Percentiles rank a stretch among this genome's conserved stretches.
phyloP scores from a whole-genome alignment of 2,797 vertebrate species.

The Thamnophis elegans region DNA sequence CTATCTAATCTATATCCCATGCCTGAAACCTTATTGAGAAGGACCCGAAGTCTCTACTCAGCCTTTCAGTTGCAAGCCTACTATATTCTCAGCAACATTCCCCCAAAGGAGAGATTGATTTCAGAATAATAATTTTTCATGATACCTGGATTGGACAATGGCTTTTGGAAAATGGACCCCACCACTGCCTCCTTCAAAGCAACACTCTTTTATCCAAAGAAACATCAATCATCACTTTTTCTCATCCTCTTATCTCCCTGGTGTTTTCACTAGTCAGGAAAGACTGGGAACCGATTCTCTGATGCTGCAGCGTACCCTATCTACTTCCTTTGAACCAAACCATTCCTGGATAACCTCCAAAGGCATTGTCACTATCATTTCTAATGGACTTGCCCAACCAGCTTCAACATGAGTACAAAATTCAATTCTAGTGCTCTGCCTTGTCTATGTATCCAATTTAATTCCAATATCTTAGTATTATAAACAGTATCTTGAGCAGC shows the following conservation, averaged over 20 bases:
- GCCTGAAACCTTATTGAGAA: background rate
- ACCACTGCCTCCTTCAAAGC: background rate
- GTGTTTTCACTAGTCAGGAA: background rate
- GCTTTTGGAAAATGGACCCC: background rate
- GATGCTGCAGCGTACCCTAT: background rate
- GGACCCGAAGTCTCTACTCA: background rate
- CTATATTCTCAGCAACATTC: background rate
- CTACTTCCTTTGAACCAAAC: background rate
- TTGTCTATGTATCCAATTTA: background rate
- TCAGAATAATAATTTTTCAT: background rate
- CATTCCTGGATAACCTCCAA: background rate
- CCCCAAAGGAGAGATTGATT: background rate
- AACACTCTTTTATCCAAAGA: background rate
- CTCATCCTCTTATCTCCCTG: background rate
- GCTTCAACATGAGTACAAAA: background rate
- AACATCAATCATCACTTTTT: background rate
- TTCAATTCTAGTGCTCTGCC: background rate
- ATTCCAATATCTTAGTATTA: background rate
- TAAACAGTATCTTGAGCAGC: background rate
- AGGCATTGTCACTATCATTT: background rate
- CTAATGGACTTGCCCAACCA: background rate
- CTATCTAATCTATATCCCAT: background rate
- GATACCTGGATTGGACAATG: background rate
- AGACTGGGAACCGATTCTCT: background rate
- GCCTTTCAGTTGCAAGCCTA: background rate